These are phyloP conservation scores for Neoarius graeffei DNA, from an alignment of 2,113 vertebrate genomes.

Conservation along the genomic window DNA sequence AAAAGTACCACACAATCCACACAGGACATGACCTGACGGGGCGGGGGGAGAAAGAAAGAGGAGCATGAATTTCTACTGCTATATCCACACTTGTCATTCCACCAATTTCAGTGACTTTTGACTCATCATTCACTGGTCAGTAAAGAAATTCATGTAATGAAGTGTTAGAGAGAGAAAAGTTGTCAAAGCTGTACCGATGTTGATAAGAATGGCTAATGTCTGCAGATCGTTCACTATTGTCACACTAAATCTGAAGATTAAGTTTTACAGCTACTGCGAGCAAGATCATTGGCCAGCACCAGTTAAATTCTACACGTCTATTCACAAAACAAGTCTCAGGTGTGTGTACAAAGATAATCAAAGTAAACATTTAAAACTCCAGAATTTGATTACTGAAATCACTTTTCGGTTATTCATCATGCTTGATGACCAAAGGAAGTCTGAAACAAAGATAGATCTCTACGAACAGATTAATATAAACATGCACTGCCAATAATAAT, in stretches of 20 bases:
- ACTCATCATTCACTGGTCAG: neutral
- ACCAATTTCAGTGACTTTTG: neutral
- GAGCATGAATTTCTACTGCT: neutral
- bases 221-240: neutral
- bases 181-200: neutral
- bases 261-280: neutral
- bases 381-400: neutral
- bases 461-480: neutral
- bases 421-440: neutral
- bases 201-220: neutral
- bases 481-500: neutral
- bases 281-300: neutral
- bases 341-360: neutral
- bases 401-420: neutral
- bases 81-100: neutral
- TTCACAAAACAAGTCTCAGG: neutral
- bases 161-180: neutral
- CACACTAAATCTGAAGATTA: neutral
- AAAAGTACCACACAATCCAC: neutral
- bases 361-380: neutral
- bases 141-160: neutral
- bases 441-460: neutral
- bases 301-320: neutral
- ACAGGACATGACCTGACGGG: neutral
- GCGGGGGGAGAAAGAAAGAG: no score